A percentile compares a stretch with the other conserved stretches of the same genome.
Evolutionary conservation across 2,113 vertebrate species (phyloP).

Genomic region (Uria aalge): DNA sequence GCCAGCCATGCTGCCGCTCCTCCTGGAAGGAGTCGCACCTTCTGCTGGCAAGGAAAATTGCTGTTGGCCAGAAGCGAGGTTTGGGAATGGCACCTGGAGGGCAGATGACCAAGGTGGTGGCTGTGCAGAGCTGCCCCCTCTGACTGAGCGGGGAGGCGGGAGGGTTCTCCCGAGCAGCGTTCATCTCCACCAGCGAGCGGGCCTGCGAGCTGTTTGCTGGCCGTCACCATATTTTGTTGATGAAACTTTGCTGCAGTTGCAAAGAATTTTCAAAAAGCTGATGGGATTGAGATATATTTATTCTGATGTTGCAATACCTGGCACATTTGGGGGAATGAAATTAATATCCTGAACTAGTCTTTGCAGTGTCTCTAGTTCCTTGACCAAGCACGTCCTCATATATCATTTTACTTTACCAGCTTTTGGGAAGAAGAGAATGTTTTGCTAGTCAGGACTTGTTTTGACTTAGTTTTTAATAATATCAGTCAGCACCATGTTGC

Average conservation of each 20-base stretch:
- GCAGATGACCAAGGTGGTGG: fast-evolving
- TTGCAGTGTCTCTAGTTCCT: conserved; percentile 33
- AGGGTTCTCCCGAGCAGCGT: not conserved
- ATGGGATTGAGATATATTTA: conserved; percentile 7
- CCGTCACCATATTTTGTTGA: not conserved
- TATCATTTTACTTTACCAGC: conserved; percentile 46
- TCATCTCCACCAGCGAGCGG: not conserved
- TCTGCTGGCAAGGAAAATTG: not conserved
- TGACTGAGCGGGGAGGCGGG: not conserved
- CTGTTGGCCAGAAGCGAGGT: fast-evolving
- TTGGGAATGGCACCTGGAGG: not conserved
- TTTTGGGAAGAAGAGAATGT: conserved; percentile 39
- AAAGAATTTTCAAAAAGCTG: not conserved
- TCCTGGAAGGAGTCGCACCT: not conserved
- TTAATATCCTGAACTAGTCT: conserved; percentile 16
- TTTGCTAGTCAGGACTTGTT: conserved; percentile 58
- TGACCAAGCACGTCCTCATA: conserved; percentile 29
- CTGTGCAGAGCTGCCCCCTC: not conserved
- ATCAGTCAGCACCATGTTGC: conserved; percentile 50
- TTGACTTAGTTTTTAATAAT: conserved; percentile 51
- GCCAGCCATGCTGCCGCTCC: not conserved
- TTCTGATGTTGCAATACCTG: conserved; percentile 32
- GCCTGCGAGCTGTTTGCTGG: not conserved
- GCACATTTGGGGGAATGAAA: not conserved
- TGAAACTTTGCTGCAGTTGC: not conserved